Conservation (phyloP, 2,113 vertebrate species). For the Sebastes schlegelii region DNA sequence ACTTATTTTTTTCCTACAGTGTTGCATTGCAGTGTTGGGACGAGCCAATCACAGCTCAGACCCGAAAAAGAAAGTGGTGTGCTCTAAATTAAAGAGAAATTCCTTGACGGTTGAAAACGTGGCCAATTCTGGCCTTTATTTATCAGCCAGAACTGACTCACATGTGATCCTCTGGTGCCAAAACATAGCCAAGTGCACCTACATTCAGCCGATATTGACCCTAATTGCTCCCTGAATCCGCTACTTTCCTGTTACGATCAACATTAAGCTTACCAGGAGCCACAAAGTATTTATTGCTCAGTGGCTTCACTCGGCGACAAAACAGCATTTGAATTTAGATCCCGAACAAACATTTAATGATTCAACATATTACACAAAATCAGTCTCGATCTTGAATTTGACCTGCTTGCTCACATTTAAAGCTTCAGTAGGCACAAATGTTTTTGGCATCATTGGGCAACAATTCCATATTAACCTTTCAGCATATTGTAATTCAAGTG, state of each 20-base stretch:
- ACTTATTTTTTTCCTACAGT: slow-evolving; percentile 18
- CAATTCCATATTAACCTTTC: too few species aligned
- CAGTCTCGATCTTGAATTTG: not conserved
- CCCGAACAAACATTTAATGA: not conserved
- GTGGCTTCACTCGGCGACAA: not conserved
- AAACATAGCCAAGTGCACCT: not conserved
- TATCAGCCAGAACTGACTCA: not conserved
- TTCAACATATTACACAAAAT: not conserved
- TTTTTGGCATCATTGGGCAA: too few species aligned
- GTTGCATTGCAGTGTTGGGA: slow-evolving; percentile 28
- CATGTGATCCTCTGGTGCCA: not conserved
- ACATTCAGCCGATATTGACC: not conserved
- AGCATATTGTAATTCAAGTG: too few species aligned
- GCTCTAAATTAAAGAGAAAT: not conserved
- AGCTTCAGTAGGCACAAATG: too few species aligned
- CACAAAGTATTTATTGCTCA: too few species aligned
- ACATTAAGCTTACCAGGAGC: not conserved
- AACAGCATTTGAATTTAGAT: not conserved
- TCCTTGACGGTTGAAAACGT: not conserved
- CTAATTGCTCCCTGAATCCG: not conserved
- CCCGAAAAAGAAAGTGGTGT: not conserved
- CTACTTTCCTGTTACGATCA: not conserved
- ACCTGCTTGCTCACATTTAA: not conserved
- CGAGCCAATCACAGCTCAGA: not conserved
- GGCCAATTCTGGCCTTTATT: not conserved